Evolutionary conservation across 2,888 invertebrate genomes (phyloP).

Genomic region (Idaea straminata): DNA sequence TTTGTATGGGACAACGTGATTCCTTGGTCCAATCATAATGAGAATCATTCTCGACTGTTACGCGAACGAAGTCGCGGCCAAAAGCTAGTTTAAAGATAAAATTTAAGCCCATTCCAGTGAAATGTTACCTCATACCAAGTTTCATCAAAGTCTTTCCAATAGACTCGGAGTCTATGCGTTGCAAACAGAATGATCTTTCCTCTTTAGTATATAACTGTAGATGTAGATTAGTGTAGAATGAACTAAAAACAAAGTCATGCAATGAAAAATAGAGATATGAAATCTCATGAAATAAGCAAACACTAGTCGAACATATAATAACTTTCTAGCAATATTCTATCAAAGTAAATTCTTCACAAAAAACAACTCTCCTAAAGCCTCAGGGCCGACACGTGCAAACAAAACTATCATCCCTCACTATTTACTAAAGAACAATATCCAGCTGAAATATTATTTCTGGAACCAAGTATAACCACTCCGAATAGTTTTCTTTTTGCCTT

Average conservation of each 20-base stretch:
- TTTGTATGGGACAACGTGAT: too few relatives aligned
- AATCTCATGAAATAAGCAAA: not conserved
- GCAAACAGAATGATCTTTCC: too few relatives aligned
- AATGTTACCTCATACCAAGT: too few relatives aligned
- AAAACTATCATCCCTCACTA: constrained; percentile 63
- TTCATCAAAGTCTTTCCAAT: too few relatives aligned
- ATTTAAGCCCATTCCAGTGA: too few relatives aligned
- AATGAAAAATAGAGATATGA: not conserved
- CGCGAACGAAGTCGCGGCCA: too few relatives aligned
- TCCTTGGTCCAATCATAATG: too few relatives aligned
- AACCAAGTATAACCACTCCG: constrained; percentile 46
- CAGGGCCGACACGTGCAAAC: constrained; percentile 55
- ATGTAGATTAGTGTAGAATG: too few relatives aligned
- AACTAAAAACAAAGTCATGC: not conserved
- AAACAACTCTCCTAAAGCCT: constrained; percentile 23
- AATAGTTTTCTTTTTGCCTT: constrained; percentile 53
- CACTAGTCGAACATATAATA: not conserved
- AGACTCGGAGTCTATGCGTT: too few relatives aligned
- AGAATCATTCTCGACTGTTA: too few relatives aligned
- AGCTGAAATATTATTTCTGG: constrained; percentile 68
- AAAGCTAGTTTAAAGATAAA: too few relatives aligned
- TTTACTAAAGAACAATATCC: constrained; percentile 77
- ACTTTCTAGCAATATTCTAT: not conserved
- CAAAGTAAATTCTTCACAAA: not conserved
- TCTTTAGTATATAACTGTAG: too few relatives aligned